phyloP scores from a whole-genome alignment of 2,797 vertebrate genomes.

The Lepus townsendii region DNA sequence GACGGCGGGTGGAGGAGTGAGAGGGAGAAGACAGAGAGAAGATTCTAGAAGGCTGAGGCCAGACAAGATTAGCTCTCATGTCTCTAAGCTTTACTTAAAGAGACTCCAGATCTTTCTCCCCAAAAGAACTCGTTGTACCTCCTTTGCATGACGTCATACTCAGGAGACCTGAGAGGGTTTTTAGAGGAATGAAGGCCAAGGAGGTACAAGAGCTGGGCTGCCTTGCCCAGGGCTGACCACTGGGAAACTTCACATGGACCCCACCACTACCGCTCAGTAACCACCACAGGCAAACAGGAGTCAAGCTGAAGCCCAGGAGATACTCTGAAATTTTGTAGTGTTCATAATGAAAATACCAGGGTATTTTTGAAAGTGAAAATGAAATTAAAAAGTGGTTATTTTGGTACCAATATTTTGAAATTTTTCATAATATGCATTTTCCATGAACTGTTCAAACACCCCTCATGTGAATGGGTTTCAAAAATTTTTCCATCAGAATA shows the following conservation, averaged over 20 bases:
- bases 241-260: neutral
- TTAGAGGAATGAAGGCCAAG: neutral
- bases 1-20: neutral
- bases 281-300: neutral
- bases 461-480: no score
- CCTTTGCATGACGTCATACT: neutral
- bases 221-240: neutral
- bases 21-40: neutral
- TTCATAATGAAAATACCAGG: constrained; percentile 22
- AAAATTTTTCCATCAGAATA: no score
- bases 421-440: no score
- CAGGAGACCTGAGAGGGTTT: neutral
- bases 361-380: no score
- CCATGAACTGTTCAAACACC: no score
- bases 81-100: neutral
- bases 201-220: neutral
- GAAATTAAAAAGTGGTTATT: no score
- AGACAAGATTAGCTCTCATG: neutral
- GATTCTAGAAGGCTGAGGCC: neutral
- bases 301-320: neutral
- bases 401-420: no score
- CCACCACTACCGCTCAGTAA: neutral
- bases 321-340: constrained; percentile 19
- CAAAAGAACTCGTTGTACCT: neutral
- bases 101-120: neutral